These are phyloP conservation scores for Anolis sagrei DNA, from an alignment of 2,113 vertebrate species.

Conservation along the genomic window DNA sequence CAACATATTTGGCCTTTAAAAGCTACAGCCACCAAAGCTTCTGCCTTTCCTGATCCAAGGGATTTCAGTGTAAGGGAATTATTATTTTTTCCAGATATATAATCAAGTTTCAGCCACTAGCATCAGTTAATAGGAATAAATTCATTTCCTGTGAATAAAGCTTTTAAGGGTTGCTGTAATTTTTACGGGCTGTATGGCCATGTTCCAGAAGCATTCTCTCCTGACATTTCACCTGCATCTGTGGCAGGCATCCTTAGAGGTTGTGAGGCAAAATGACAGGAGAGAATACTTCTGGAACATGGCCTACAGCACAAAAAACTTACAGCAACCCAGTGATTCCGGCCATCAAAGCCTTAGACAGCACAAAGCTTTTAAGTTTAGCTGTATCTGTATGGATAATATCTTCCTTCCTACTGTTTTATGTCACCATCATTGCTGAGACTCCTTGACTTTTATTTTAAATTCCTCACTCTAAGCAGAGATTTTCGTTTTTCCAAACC, in stretches of 20 bases:
- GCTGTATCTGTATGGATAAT: not conserved
- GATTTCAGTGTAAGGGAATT: not conserved
- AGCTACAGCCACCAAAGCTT: not conserved
- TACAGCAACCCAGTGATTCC: no score
- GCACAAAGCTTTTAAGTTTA: conserved; percentile 4
- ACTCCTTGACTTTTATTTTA: not conserved
- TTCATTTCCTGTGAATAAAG: not conserved
- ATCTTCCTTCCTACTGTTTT: not conserved
- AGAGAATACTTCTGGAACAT: no score
- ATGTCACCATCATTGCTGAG: not conserved
- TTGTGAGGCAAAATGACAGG: no score
- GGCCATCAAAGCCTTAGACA: no score
- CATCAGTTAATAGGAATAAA: not conserved
- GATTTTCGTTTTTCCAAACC: not conserved
- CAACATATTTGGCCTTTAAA: not conserved
- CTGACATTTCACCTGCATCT: no score
- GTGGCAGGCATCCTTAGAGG: no score
- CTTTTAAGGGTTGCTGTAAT: no score
- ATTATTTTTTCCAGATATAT: not conserved
- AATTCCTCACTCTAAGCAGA: conserved; percentile 20
- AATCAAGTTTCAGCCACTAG: not conserved
- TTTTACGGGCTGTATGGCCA: no score
- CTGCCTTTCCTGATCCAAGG: not conserved
- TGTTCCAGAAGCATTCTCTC: no score
- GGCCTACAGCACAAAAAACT: no score